A percentile compares a stretch with the other conserved stretches of the same genome.
Evolutionary conservation across 2,888 invertebrate genomes (phyloP).

Genomic region (Drosophila affinis): DNA sequence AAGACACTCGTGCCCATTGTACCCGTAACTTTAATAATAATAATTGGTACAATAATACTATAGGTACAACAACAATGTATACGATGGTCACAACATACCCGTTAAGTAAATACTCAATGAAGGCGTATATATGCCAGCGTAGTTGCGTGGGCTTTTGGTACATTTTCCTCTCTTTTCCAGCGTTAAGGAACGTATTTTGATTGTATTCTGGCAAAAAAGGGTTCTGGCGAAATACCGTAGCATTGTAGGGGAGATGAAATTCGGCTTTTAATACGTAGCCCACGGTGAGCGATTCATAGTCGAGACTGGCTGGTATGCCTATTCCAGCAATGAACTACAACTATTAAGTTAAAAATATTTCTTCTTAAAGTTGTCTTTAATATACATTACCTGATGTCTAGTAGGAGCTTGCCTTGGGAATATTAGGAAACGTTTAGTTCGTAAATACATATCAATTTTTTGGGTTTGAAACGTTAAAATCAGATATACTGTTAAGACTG

Average conservation of each 20-base stretch:
- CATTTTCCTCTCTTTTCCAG: constrained; percentile 13
- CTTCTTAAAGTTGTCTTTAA: not conserved
- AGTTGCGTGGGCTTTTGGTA: constrained; percentile 43
- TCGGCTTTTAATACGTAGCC: constrained; percentile 78
- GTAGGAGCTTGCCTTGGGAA: constrained; percentile 80
- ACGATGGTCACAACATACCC: constrained; percentile 50
- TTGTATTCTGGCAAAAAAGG: constrained; percentile 78
- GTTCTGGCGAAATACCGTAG: constrained; percentile 75
- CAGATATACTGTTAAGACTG: not conserved
- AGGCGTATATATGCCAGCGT: constrained; percentile 73
- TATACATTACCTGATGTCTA: constrained; percentile 70
- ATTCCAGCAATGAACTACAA: constrained; percentile 79
- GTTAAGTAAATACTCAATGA: constrained; percentile 66
- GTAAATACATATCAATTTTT: constrained; percentile 11
- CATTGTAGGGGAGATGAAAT: constrained; percentile 77
- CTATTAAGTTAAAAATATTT: not conserved
- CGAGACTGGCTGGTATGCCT: constrained; percentile 80
- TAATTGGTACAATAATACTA: not conserved
- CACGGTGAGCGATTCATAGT: constrained; percentile 76
- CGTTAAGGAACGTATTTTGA: constrained; percentile 12
- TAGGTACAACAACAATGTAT: not conserved
- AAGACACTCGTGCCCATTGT: constrained; percentile 76
- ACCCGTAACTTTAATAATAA: constrained; percentile 68
- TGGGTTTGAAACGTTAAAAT: not conserved
- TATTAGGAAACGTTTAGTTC: constrained; percentile 72